These are phyloP conservation scores for Melanocharis versteri DNA, from an alignment of 2,113 vertebrate species.

Conservation along the genomic window DNA sequence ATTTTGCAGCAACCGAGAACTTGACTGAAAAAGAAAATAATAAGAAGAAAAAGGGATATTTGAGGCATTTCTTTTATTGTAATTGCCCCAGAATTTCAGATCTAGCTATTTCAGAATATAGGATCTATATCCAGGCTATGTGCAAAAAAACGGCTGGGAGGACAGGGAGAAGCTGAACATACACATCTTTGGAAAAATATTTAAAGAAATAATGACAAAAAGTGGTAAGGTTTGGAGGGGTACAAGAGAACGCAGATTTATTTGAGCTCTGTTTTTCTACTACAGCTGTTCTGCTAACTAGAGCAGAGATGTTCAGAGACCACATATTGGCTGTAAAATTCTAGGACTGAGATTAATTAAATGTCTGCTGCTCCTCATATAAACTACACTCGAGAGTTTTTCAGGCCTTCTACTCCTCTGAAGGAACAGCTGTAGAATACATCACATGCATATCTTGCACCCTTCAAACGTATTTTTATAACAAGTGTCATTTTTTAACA, in stretches of 20 bases:
- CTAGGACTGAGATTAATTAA: constrained; percentile 55
- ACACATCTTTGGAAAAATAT: constrained; percentile 24
- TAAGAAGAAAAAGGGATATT: background rate
- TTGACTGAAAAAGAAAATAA: background rate
- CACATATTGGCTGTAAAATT: constrained; percentile 57
- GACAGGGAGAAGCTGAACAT: background rate
- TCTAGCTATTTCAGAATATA: background rate
- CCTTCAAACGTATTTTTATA: constrained; percentile 40
- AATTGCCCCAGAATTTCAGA: background rate
- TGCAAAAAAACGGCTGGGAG: background rate
- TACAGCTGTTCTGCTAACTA: constrained; percentile 53
- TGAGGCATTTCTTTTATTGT: background rate
- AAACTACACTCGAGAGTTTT: constrained; percentile 35
- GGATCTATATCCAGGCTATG: background rate
- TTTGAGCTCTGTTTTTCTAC: constrained; percentile 41
- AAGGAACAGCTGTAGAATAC: constrained; percentile 55
- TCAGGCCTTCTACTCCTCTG: constrained; percentile 12
- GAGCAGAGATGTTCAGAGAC: constrained; percentile 38
- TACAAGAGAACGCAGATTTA: constrained; percentile 3
- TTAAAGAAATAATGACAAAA: constrained; percentile 37
- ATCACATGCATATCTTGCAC: constrained; percentile 23
- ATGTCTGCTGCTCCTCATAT: constrained; percentile 41
- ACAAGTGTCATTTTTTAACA: constrained; percentile 34
- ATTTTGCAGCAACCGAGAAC: background rate
- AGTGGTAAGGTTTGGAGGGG: background rate